Conservation (phyloP, 2,888 invertebrate genomes). For the Steinernema carpocapsae region DNA sequence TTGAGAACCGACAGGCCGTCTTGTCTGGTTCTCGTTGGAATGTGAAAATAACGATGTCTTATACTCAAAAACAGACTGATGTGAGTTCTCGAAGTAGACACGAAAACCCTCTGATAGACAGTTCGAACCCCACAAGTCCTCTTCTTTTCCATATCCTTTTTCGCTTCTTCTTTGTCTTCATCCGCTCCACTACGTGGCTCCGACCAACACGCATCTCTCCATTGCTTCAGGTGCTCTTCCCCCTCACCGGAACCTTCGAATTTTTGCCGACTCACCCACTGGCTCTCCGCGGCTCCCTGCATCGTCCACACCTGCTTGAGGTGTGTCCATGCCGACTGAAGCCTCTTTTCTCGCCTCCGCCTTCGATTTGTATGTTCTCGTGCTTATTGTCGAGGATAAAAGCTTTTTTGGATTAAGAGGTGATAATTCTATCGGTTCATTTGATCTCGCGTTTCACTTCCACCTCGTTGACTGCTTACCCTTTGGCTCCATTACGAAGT, state of each 20-base stretch:
- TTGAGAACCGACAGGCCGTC: too few species aligned
- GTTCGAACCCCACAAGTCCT: too few species aligned
- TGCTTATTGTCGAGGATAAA: conserved; percentile 2
- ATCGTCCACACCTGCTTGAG: not conserved
- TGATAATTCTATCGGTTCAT: conserved; percentile 35
- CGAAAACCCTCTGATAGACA: too few species aligned
- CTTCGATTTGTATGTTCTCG: not conserved
- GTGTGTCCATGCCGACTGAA: not conserved
- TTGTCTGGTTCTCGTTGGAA: too few species aligned
- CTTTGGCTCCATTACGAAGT: conserved; percentile 29
- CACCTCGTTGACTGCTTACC: conserved; percentile 32
- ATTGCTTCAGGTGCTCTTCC: too few species aligned
- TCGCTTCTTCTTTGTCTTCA: not conserved
- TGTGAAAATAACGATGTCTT: too few species aligned
- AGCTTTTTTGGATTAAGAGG: conserved; percentile 31
- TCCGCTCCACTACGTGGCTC: too few species aligned
- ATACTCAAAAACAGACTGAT: too few species aligned
- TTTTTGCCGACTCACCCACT: conserved; percentile 2
- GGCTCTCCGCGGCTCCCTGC: not conserved
- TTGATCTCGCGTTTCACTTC: conserved; percentile 31
- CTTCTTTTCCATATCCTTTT: too few species aligned
- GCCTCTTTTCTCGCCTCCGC: conserved; percentile 5
- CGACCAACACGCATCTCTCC: too few species aligned
- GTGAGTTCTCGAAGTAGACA: too few species aligned
- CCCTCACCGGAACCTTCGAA: not conserved